Percentiles rank a stretch among this genome's conserved stretches.
Evolutionary conservation across 2,888 invertebrate genomes (phyloP).

Genomic region (Amblyjoppa fuscipennis): DNA sequence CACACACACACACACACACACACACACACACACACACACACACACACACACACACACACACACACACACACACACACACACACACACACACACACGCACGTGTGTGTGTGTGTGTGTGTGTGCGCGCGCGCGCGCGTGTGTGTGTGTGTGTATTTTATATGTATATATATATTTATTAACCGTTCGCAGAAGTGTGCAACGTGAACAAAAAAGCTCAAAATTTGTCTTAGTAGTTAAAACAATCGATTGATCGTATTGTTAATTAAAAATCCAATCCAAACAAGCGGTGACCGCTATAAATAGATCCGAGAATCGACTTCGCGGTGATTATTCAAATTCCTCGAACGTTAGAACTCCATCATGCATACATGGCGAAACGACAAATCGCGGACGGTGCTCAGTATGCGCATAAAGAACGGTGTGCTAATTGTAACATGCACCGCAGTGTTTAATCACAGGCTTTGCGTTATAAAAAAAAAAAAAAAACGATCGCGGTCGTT

Average conservation of each 20-base stretch:
- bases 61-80: no score
- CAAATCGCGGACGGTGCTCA: not conserved
- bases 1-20: no score
- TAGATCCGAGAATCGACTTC: not conserved
- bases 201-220: not conserved
- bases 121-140: no score
- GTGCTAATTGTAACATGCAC: not conserved
- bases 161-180: no score
- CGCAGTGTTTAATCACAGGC: not conserved
- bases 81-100: no score
- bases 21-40: no score
- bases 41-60: no score
- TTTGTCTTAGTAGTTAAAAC: not conserved
- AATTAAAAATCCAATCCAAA: not conserved
- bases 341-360: not conserved
- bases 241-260: not conserved
- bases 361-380: not conserved
- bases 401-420: not conserved
- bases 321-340: not conserved
- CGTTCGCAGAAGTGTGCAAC: not conserved
- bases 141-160: no score
- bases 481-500: slow-evolving; percentile 1
- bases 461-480: not conserved
- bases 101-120: no score
- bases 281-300: not conserved